Percentiles rank a stretch among this genome's conserved stretches.
phyloP scores from a whole-genome alignment of 1,140 invertebrate species.

The Leptopilina boulardi region DNA sequence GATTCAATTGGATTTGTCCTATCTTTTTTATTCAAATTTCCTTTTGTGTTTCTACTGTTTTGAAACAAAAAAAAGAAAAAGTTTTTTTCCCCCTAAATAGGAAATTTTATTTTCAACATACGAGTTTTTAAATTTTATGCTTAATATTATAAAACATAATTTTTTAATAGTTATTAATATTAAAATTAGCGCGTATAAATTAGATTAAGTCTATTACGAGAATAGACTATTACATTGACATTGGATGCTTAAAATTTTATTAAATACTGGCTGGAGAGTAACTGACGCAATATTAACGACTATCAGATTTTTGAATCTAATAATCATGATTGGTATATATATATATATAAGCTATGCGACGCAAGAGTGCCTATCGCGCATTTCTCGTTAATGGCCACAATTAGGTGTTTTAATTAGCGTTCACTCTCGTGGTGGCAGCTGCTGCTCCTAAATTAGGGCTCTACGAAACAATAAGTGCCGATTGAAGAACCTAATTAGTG shows the following conservation, averaged over 20 bases:
- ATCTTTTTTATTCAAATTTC: no score
- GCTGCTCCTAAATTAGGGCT: slow-evolving; percentile 64
- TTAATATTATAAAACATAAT: no score
- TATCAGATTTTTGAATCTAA: slow-evolving; percentile 20
- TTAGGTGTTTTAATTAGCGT: slow-evolving; percentile 71
- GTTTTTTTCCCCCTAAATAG: no score
- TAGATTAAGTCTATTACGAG: not conserved
- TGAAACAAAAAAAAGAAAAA: no score
- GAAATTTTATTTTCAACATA: no score
- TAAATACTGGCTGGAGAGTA: not conserved
- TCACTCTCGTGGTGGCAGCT: slow-evolving; percentile 60
- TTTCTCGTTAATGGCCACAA: slow-evolving; percentile 70
- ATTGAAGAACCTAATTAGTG: slow-evolving; percentile 69
- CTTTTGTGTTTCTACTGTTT: no score
- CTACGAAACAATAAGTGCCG: slow-evolving; percentile 66
- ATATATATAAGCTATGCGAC: slow-evolving; percentile 15
- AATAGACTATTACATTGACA: not conserved
- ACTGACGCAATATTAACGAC: slow-evolving; percentile 8
- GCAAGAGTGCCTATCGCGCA: slow-evolving; percentile 42
- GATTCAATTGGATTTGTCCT: no score
- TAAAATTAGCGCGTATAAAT: not conserved
- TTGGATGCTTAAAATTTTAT: slow-evolving; percentile 1
- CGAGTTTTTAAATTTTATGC: no score
- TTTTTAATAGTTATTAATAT: no score
- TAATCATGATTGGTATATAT: slow-evolving; percentile 28